Conservation (phyloP, 2,113 vertebrate genomes). For the Notechis scutatus region DNA sequence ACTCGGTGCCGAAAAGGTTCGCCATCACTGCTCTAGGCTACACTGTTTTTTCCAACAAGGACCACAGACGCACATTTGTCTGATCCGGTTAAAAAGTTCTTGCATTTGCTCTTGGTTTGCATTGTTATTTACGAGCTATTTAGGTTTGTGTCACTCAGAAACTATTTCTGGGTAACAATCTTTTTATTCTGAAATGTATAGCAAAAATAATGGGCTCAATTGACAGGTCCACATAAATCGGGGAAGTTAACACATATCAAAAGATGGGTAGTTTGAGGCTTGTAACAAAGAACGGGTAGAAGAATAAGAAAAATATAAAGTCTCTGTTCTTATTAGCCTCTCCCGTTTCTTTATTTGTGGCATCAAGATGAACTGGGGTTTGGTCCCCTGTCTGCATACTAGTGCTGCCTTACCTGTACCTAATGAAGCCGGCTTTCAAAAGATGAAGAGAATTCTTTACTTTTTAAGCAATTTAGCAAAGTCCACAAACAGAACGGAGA, state of each 20-base stretch:
- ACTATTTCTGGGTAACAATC: slow-evolving; percentile 13
- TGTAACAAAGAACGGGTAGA: not conserved
- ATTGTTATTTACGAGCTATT: slow-evolving; percentile 26
- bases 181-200: not conserved
- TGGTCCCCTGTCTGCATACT: not conserved
- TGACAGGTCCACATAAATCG: not conserved
- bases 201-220: not conserved
- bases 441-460: not conserved
- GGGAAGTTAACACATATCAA: slow-evolving; percentile 12
- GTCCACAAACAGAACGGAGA: not conserved
- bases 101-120: not conserved
- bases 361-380: not conserved
- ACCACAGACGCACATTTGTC: not conserved
- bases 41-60: not conserved
- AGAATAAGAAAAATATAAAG: too few species aligned
- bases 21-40: not conserved
- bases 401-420: not conserved
- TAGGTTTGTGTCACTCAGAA: slow-evolving; percentile 8
- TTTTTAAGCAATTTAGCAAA: not conserved
- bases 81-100: slow-evolving; percentile 8
- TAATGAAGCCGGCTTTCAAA: not conserved
- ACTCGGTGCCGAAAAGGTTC: too few species aligned
- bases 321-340: not conserved
- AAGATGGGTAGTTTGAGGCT: slow-evolving; percentile 4
- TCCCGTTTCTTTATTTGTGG: not conserved